Evolutionary conservation across 2,888 invertebrate species (phyloP).

Genomic region (Buathra laborator): DNA sequence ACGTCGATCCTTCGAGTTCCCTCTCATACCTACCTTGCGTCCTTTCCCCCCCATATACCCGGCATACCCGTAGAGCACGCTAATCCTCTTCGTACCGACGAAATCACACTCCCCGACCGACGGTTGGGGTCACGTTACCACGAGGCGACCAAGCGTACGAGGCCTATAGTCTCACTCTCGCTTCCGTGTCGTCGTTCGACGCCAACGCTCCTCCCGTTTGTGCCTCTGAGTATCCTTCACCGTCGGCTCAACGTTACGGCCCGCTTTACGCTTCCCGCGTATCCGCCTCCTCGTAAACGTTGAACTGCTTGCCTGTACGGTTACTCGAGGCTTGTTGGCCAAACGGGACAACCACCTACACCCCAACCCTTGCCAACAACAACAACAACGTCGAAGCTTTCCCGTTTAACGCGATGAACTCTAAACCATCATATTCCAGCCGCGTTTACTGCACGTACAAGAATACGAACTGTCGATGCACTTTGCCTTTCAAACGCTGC

Average conservation of each 20-base stretch:
- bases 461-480: neutral
- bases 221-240: conserved; percentile 73
- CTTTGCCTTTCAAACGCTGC: neutral
- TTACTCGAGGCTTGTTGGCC: neutral
- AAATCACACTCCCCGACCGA: conserved; percentile 71
- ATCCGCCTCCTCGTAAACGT: conserved; percentile 43
- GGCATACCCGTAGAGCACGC: conserved; percentile 64
- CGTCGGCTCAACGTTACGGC: conserved; percentile 67
- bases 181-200: conserved; percentile 39
- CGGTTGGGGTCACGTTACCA: conserved; percentile 19
- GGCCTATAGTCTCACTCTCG: conserved; percentile 47
- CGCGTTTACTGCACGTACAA: neutral
- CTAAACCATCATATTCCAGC: conserved; percentile 14
- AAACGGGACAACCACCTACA: neutral
- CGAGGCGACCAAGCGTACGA: conserved; percentile 23
- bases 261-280: conserved; percentile 65
- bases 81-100: conserved; percentile 78
- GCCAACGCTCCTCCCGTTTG: neutral
- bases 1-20: conserved; percentile 58
- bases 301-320: neutral
- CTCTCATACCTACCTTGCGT: neutral
- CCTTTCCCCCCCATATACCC: conserved; percentile 44
- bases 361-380: neutral
- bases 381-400: conserved; percentile 26
- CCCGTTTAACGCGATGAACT: conserved; percentile 56